Base-by-base conservation (phyloP, 1,140 invertebrate genomes). In the Homalodisca vitripennis region DNA sequence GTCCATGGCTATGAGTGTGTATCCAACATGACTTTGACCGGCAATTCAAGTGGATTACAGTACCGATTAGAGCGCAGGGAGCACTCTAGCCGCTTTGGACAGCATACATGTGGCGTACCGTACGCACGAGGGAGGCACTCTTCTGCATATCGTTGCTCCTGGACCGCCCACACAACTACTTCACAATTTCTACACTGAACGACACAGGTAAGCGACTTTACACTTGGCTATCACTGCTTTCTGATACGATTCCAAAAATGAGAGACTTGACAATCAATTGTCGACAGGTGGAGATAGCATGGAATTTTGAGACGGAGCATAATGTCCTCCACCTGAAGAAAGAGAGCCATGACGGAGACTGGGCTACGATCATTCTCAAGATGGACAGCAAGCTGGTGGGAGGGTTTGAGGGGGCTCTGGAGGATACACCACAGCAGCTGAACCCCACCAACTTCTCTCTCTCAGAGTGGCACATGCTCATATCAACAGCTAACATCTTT, bases 1-100 rank as follows among this genome's bases (percentile, higher is more conserved):
- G 88, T 92, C 70, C 88, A 91, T 72, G 96, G 97, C 22, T 96
- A 92, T 80, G 93, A 97, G 82, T 99, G 97, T 78, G 84, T 94
- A n/a, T 87, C 92, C 0, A 93, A 94, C 77, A 89, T 89, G 6
- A 94, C 93, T 6, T 93, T 96, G 74, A 87, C 93, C 78, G 93
- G 93, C 24, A 65, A 51, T 32, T 30, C 53, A 14, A 29, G 68
- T 10, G 67, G 68, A 2, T 66, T 76, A 32, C 67, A 75, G 12
- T 76, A 76, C 62, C 29, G 30, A 14, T 71, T 75, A 34, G 66
- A 69, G 27, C 68, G 32, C 29, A n/a, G n/a, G n/a, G 30, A 77
- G 75, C 41, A 64, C 41, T 17, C 17, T 60, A 29, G 41, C 64
- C 63, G 26, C 68, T 62, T 3, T 76, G 10, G 80, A 85, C 24